Evolutionary conservation across 2,888 invertebrate species (phyloP).

Genomic region (Leucozona laternaria): DNA sequence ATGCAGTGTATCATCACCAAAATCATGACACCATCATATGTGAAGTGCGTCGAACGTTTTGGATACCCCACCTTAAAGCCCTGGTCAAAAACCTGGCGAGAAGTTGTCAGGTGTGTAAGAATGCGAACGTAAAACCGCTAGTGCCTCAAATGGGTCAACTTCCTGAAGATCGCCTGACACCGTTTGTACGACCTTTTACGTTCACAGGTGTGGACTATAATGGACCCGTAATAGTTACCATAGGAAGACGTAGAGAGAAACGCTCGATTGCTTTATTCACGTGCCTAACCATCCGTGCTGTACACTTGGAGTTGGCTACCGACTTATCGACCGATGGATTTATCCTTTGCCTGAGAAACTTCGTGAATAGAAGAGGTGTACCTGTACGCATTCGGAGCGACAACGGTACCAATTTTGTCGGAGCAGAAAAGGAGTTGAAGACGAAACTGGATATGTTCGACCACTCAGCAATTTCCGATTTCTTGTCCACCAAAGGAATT

Average conservation of each 20-base stretch:
- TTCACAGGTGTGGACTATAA: slow-evolving; percentile 17
- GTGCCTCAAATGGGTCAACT: slow-evolving; percentile 12
- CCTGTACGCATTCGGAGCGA: slow-evolving; percentile 67
- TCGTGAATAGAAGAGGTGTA: slow-evolving; percentile 48
- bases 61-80: background rate
- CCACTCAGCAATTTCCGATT: slow-evolving; percentile 31
- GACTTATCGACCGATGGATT: background rate
- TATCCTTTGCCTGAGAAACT: slow-evolving; percentile 9
- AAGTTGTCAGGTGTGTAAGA: background rate
- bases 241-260: background rate
- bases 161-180: background rate
- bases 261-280: background rate
- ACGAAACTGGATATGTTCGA: slow-evolving; percentile 43
- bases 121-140: background rate
- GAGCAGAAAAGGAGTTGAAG: slow-evolving; percentile 48
- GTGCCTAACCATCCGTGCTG: too few species aligned
- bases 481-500: slow-evolving; percentile 43
- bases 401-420: slow-evolving; percentile 69
- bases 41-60: background rate
- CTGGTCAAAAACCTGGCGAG: background rate
- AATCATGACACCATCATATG: background rate
- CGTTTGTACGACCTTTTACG: background rate
- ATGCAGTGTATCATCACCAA: background rate
- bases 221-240: background rate
- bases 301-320: background rate